A percentile compares a stretch with the other conserved stretches of the same genome.
These are phyloP conservation scores for Geothlypis trichas DNA, from an alignment of 2,113 vertebrate species.

Conservation along the genomic window DNA sequence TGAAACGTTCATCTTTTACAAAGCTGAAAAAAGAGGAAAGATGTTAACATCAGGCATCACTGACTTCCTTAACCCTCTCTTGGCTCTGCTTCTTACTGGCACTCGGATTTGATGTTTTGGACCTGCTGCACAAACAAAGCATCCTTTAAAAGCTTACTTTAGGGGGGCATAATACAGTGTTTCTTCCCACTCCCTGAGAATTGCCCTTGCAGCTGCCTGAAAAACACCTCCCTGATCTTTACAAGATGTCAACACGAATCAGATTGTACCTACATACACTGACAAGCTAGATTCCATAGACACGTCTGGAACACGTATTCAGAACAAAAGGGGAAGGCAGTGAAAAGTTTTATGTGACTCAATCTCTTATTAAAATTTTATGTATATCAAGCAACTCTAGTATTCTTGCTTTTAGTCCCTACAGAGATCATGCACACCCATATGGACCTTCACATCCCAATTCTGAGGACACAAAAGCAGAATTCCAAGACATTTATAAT, in stretches of 20 bases:
- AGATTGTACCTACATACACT: background rate
- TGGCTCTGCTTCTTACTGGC: background rate
- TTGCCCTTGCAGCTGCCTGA: background rate
- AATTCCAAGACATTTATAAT: slow-evolving; percentile 47
- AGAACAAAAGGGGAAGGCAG: background rate
- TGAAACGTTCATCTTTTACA: slow-evolving; percentile 79
- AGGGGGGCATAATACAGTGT: background rate
- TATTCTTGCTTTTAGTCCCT: background rate
- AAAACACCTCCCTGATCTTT: background rate
- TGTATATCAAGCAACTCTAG: background rate
- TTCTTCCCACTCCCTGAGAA: background rate
- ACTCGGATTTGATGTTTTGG: background rate
- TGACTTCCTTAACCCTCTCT: slow-evolving; percentile 72
- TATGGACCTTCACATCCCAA: background rate
- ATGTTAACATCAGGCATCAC: slow-evolving; percentile 65
- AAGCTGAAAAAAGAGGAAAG: slow-evolving; percentile 67
- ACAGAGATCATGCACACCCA: background rate
- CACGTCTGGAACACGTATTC: background rate
- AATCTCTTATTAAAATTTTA: background rate
- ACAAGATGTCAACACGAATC: slow-evolving; percentile 1
- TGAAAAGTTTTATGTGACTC: background rate
- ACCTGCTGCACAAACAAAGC: background rate
- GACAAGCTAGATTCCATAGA: background rate
- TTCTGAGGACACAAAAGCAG: slow-evolving; percentile 32
- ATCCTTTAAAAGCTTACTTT: background rate